Conservation (phyloP, 2,113 vertebrate species). For the Chrysemys picta region DNA sequence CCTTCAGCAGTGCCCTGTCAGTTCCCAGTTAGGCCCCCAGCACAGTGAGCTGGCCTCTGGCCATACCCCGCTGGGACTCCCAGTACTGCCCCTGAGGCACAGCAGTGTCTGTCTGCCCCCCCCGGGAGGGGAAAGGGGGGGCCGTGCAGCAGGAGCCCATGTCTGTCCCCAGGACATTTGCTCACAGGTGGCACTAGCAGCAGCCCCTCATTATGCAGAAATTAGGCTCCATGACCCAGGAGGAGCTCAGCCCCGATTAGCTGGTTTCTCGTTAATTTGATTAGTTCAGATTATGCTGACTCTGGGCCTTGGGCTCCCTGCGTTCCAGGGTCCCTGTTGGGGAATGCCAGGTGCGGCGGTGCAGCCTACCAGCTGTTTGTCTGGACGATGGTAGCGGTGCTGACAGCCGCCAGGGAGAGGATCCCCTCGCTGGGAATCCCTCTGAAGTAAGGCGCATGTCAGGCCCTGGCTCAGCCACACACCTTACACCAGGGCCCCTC, state of each 20-base stretch:
- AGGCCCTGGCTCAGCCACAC: background rate
- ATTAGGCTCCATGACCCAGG: background rate
- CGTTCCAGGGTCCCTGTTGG: background rate
- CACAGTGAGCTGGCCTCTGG: accelerated
- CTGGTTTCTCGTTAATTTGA: conserved; percentile 61
- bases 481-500: background rate
- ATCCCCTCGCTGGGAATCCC: background rate
- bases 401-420: background rate
- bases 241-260: conserved; percentile 28
- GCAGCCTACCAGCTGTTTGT: background rate
- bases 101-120: background rate
- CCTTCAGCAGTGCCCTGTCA: background rate
- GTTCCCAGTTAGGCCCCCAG: background rate
- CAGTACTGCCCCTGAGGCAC: background rate
- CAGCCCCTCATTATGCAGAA: accelerated
- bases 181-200: accelerated
- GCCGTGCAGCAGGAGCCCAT: background rate
- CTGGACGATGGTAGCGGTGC: background rate
- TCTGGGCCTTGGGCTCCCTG: accelerated
- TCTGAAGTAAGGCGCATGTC: background rate
- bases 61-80: background rate
- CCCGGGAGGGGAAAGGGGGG: background rate
- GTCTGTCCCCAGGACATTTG: background rate
- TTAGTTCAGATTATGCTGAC: conserved; percentile 53
- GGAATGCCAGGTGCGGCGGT: accelerated